Evolutionary conservation across 1,140 invertebrate genomes (phyloP).

Genomic region (Contarinia nasturtii): DNA sequence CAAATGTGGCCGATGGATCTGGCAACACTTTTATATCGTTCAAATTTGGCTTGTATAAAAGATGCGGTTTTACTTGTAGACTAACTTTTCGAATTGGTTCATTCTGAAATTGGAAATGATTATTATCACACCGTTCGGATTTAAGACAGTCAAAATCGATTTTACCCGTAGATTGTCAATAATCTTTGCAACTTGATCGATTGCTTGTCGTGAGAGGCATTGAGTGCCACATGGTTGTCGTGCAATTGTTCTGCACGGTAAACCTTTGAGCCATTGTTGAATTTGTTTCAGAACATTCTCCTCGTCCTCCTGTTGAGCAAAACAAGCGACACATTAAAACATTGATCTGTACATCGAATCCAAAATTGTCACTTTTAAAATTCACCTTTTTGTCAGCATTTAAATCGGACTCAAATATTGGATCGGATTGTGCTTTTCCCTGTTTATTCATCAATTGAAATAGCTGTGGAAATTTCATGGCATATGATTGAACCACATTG

Average conservation of each 20-base stretch:
- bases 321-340: no score
- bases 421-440: conserved; percentile 26
- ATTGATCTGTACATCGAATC: no score
- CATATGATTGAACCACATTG: conserved; percentile 48
- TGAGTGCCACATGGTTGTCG: conserved; percentile 43
- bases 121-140: no score
- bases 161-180: conserved; percentile 28
- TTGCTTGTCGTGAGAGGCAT: conserved; percentile 44
- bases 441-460: conserved; percentile 37
- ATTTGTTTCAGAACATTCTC: conserved; percentile 36
- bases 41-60: not conserved
- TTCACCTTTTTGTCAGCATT: conserved; percentile 22
- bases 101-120: not conserved
- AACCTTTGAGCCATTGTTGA: conserved; percentile 46
- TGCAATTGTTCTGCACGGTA: conserved; percentile 37
- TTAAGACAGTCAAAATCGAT: no score
- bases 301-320: conserved; percentile 10
- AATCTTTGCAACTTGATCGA: conserved; percentile 37
- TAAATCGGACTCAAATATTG: conserved; percentile 43
- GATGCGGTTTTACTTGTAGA: not conserved
- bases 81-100: not conserved
- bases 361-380: no score
- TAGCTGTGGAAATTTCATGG: conserved; percentile 49
- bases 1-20: not conserved
- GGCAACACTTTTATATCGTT: not conserved